Evolutionary conservation across 1,140 invertebrate genomes (phyloP).

Genomic region (Lycorma delicatula): DNA sequence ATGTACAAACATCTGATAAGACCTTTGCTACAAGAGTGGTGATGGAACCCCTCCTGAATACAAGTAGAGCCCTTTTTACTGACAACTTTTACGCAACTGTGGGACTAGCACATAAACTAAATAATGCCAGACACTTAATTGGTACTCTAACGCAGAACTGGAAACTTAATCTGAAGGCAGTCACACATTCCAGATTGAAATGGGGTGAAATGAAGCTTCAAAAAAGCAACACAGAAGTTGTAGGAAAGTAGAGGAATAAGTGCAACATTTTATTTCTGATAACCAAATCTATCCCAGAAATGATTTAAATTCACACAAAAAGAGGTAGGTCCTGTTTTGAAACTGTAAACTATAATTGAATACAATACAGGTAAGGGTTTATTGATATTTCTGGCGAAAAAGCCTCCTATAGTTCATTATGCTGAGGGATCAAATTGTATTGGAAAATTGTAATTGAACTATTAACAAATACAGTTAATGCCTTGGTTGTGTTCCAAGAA

Average conservation of each 20-base stretch:
- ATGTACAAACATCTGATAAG: constrained; percentile 12
- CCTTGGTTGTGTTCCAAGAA: neutral
- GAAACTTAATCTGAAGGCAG: neutral
- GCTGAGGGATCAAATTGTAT: neutral
- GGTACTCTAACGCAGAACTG: constrained; percentile 19
- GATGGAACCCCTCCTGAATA: constrained; percentile 21
- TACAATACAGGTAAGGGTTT: neutral
- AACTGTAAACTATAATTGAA: neutral
- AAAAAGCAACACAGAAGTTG: neutral
- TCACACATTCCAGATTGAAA: neutral
- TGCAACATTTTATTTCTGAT: neutral
- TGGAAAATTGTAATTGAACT: neutral
- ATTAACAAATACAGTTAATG: neutral
- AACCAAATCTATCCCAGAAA: neutral
- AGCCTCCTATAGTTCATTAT: neutral
- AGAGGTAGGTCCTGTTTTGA: neutral
- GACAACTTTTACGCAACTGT: constrained; percentile 29
- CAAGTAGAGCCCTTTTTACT: constrained; percentile 25
- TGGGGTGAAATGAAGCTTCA: neutral
- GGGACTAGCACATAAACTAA: constrained; percentile 18
- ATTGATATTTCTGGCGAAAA: neutral
- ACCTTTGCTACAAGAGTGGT: constrained; percentile 20
- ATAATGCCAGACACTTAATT: constrained; percentile 24
- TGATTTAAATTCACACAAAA: neutral
- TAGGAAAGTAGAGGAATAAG: neutral